Evolutionary conservation across 1,140 invertebrate species (phyloP).

Genomic region (Danaus plexippus): DNA sequence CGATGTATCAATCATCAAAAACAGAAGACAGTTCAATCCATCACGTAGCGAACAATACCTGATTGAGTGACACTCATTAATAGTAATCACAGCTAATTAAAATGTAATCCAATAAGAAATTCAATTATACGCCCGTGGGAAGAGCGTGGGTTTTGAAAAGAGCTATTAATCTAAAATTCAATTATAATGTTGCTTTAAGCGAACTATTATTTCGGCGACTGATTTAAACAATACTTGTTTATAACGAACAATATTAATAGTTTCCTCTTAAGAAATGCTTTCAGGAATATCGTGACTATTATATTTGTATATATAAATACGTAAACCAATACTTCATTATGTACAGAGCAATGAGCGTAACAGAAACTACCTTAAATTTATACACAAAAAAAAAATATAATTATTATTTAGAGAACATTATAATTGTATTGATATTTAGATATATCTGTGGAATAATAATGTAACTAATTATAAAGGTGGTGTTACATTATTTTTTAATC

Average conservation of each 20-base stretch:
- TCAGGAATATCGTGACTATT: background rate
- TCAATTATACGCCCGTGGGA: constrained; percentile 50
- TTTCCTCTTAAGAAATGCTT: background rate
- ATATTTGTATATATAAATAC: no score
- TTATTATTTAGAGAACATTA: no score
- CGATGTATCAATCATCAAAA: no score
- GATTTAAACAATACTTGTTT: constrained; percentile 17
- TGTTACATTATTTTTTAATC: constrained; percentile 19
- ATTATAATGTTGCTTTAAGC: constrained; percentile 42
- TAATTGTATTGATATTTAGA: no score
- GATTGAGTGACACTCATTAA: constrained; percentile 43
- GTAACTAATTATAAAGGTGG: no score
- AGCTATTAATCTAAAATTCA: constrained; percentile 66
- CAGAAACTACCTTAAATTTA: no score
- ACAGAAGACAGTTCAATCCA: constrained; percentile 20
- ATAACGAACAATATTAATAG: constrained; percentile 1
- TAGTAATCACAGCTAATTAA: constrained; percentile 66
- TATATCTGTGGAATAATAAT: no score
- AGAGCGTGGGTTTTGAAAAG: constrained; percentile 37
- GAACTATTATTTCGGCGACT: constrained; percentile 23
- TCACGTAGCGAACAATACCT: constrained; percentile 45
- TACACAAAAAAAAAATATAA: no score
- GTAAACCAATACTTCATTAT: no score
- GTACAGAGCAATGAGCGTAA: no score
- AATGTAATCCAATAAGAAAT: constrained; percentile 66